phyloP scores from a whole-genome alignment of 2,888 invertebrate genomes.

The Ormyrus thymus region DNA sequence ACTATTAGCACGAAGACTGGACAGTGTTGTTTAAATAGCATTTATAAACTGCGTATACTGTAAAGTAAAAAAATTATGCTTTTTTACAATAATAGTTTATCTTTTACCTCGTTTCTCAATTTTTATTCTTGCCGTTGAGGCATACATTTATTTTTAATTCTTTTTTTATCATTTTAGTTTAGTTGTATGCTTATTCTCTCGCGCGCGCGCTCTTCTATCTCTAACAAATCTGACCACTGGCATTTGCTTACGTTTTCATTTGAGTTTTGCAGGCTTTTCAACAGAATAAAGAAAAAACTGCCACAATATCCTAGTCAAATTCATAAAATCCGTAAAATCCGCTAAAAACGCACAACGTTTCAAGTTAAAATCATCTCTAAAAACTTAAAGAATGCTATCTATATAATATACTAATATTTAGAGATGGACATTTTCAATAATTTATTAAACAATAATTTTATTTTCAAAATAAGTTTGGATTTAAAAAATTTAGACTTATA shows the following conservation, averaged over 20 bases:
- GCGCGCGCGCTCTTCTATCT: slow-evolving; percentile 18
- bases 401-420: slow-evolving; percentile 55
- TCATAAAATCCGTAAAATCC: slow-evolving; percentile 52
- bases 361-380: slow-evolving; percentile 59
- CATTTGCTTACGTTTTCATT: slow-evolving; percentile 45
- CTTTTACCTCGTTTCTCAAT: slow-evolving; percentile 1
- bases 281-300: slow-evolving; percentile 42
- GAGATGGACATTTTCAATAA: slow-evolving; percentile 43
- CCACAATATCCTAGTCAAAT: slow-evolving; percentile 26
- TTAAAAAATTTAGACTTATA: too few relatives aligned
- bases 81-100: slow-evolving; percentile 36
- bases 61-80: slow-evolving; percentile 44
- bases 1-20: slow-evolving; percentile 45
- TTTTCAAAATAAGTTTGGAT: too few relatives aligned
- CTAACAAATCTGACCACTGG: slow-evolving; percentile 24
- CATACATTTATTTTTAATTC: neutral
- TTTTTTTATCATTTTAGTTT: slow-evolving; percentile 1
- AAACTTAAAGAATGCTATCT: slow-evolving; percentile 59
- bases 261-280: slow-evolving; percentile 34
- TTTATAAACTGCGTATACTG: slow-evolving; percentile 2
- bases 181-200: slow-evolving; percentile 13
- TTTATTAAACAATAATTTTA: slow-evolving; percentile 5
- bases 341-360: slow-evolving; percentile 54
- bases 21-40: slow-evolving; percentile 25
- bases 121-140: neutral